These are phyloP conservation scores for Leptothorax acervorum DNA, from an alignment of 2,888 invertebrate genomes.

Conservation along the genomic window DNA sequence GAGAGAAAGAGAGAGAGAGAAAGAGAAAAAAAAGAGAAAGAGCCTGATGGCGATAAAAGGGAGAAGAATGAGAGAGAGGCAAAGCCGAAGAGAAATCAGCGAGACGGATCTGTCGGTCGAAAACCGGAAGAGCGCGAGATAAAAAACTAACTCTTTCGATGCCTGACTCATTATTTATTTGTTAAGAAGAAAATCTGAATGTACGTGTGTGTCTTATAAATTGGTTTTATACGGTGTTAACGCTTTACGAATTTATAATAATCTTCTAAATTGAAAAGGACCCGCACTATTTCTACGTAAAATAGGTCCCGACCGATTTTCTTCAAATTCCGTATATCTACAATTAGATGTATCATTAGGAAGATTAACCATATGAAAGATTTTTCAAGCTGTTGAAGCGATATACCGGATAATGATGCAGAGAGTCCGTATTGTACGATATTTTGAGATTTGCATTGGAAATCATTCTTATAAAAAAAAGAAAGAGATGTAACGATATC, in stretches of 20 bases:
- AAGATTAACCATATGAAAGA: no score
- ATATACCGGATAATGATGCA: no score
- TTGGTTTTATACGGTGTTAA: background rate
- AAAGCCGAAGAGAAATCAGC: constrained; percentile 58
- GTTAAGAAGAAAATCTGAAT: constrained; percentile 10
- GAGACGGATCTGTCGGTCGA: constrained; percentile 61
- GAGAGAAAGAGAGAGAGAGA: constrained; percentile 21
- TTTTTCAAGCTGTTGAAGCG: no score
- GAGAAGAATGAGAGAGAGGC: constrained; percentile 9
- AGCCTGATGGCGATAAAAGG: constrained; percentile 16
- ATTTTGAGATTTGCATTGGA: no score
- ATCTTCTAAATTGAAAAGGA: background rate
- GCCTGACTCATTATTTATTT: constrained; percentile 2
- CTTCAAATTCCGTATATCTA: no score
- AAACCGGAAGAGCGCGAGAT: constrained; percentile 65
- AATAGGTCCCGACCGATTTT: no score
- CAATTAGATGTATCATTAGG: no score
- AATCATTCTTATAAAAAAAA: no score
- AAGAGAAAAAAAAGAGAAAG: constrained; percentile 16
- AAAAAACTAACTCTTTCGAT: background rate
- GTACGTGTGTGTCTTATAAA: background rate
- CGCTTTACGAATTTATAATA: background rate
- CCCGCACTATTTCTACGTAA: no score
- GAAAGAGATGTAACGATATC: no score
- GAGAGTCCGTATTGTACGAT: no score